phyloP scores from a whole-genome alignment of 2,888 invertebrate species.

The Ennomos fuscantarius region DNA sequence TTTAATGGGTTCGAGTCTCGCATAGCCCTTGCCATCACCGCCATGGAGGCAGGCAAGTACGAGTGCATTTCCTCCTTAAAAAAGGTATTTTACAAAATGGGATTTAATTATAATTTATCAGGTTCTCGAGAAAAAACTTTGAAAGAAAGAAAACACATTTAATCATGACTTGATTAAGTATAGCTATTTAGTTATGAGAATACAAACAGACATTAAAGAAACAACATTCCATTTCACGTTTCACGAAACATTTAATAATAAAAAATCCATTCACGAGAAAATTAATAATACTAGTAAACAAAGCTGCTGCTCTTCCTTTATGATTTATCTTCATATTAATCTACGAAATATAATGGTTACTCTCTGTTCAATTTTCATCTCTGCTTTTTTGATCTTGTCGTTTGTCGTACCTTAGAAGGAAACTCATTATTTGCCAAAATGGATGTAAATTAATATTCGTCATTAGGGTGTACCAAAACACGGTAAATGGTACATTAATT shows the following conservation, averaged over 20 bases:
- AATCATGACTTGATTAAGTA: too few relatives aligned
- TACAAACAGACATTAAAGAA: neutral
- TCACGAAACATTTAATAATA: slow-evolving; percentile 4
- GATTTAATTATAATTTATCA: too few relatives aligned
- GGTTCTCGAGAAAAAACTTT: too few relatives aligned
- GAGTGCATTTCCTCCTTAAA: too few relatives aligned
- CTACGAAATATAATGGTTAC: slow-evolving; percentile 15
- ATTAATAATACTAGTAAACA: slow-evolving; percentile 28
- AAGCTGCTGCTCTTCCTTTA: slow-evolving; percentile 8
- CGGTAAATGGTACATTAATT: slow-evolving; percentile 9
- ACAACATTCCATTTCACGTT: neutral
- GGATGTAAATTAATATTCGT: slow-evolving; percentile 16
- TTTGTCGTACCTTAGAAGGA: slow-evolving; percentile 22
- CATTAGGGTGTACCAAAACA: slow-evolving; percentile 10
- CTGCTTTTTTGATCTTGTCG: slow-evolving; percentile 28
- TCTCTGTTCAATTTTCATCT: slow-evolving; percentile 29
- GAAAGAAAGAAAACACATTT: too few relatives aligned
- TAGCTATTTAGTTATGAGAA: too few relatives aligned
- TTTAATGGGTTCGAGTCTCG: too few relatives aligned
- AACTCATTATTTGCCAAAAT: slow-evolving; percentile 22
- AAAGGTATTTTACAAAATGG: too few relatives aligned
- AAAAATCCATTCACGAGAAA: slow-evolving; percentile 13
- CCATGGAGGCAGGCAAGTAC: too few relatives aligned
- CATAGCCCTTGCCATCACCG: too few relatives aligned
- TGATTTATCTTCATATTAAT: slow-evolving; percentile 24